Base-by-base conservation (phyloP, 2,888 invertebrate genomes). In the Pandemis corylana region DNA sequence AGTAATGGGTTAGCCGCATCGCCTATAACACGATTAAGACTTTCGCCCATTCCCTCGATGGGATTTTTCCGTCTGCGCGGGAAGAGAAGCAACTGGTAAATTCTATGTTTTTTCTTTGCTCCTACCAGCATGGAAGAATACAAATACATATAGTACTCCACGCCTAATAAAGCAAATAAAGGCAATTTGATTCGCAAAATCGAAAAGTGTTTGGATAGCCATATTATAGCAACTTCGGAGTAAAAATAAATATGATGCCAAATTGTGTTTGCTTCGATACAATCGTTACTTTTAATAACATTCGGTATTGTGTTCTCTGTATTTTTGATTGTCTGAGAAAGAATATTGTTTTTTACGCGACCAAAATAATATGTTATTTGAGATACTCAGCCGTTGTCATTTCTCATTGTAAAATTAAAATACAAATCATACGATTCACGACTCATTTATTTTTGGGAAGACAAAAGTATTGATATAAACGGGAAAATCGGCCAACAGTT, bases 201-300 rank as follows among this genome's bases (percentile, higher is more conserved):
- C 20, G 42, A 46, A 62, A 49, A 7, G 49, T 28, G 49, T 41
- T 71, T 15, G 36, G 56, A 67, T 67, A 20, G n/a, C n/a, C n/a
- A n/a, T n/a, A n/a, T n/a, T 20, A 71, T 56, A 46, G 71, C 1
- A 53, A 28, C 53, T 64, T 70, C 51, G 44, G 51, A 67, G 59
- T 44, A 68, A 51, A 68, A 67, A 44, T 44, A 68, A 51, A 68
- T 4, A 36, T 10, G 6, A 67, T 15, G 15, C 53, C 15, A 15
- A 41, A 67, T 67, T 15, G 51, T 41, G n/a, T 53, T 65, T 53
- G 67, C 36, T 41, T 49, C 36, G 7, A 13, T n/a, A 53, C 53
- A 53, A 65, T 41, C 15, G 53, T 53, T 53, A 51, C 28, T 67
- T 51, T 64, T 41, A 44, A 64, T 67, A 53, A 41, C 53, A 53